phyloP scores from a whole-genome alignment of 2,113 vertebrate genomes.

The Apus apus region DNA sequence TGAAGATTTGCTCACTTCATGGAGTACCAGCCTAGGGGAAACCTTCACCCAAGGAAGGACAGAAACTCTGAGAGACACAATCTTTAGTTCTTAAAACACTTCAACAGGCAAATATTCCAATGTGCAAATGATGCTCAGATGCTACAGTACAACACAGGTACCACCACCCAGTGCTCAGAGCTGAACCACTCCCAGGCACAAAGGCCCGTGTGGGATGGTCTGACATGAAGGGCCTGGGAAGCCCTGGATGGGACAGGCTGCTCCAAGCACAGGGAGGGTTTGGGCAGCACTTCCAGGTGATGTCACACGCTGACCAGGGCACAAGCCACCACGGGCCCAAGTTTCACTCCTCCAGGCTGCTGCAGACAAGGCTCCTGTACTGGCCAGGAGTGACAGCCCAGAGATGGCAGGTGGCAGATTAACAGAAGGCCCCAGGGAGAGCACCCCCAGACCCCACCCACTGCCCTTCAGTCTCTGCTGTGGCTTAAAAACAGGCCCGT shows the following conservation, averaged over 20 bases:
- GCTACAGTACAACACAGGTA: not conserved
- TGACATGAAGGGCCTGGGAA: not conserved
- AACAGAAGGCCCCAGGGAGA: not conserved
- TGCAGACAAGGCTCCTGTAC: not conserved
- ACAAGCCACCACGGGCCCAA: accelerated
- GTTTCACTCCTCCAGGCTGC: not conserved
- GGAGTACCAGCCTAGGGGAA: not conserved
- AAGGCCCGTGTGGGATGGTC: accelerated
- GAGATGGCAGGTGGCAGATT: not conserved
- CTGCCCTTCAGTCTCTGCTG: not conserved
- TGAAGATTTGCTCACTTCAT: not conserved
- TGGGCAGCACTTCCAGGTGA: not conserved
- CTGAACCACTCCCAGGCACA: not conserved
- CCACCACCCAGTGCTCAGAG: not conserved
- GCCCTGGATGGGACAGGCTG: not conserved
- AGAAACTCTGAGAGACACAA: not conserved
- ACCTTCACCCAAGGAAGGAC: not conserved
- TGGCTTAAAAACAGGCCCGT: not conserved
- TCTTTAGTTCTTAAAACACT: not conserved
- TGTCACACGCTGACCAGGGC: accelerated
- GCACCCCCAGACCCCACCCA: not conserved
- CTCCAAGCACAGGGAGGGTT: not conserved
- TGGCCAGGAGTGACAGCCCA: not conserved
- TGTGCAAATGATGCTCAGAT: conserved; percentile 20
- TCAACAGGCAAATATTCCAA: not conserved